Evolutionary conservation across 2,888 invertebrate species (phyloP).

Genomic region (Linnaemya vulpina): DNA sequence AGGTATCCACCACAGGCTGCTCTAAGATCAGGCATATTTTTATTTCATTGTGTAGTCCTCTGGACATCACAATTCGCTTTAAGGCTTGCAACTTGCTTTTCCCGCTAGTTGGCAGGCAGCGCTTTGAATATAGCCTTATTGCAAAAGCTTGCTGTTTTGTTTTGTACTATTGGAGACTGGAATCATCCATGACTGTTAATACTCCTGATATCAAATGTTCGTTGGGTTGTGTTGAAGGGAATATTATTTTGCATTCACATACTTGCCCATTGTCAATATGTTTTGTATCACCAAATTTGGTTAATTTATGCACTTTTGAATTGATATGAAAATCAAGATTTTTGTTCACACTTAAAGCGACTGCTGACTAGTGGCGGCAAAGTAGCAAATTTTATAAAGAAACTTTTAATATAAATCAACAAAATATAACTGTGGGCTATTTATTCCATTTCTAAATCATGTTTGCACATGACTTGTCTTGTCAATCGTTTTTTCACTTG

Average conservation of each 20-base stretch:
- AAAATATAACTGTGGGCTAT: constrained; percentile 60
- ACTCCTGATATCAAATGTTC: background rate
- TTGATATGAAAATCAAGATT: constrained; percentile 30
- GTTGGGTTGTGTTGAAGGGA: background rate
- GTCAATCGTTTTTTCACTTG: constrained; percentile 7
- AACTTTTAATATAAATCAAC: constrained; percentile 47
- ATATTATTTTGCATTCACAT: background rate
- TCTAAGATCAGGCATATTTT: too few relatives aligned
- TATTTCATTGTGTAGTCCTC: too few relatives aligned
- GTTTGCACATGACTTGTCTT: constrained; percentile 42
- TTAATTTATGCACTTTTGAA: constrained; percentile 68
- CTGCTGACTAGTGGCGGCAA: constrained; percentile 23
- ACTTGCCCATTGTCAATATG: constrained; percentile 60
- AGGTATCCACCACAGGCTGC: too few relatives aligned
- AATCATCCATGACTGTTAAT: too few relatives aligned
- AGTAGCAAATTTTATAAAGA: constrained; percentile 23
- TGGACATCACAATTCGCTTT: too few relatives aligned
- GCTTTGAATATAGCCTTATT: too few relatives aligned
- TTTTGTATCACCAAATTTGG: constrained; percentile 65
- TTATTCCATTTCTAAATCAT: constrained; percentile 53
- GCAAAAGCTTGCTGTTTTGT: too few relatives aligned
- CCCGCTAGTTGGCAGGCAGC: too few relatives aligned
- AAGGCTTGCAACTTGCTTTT: too few relatives aligned
- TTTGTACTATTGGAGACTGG: too few relatives aligned
- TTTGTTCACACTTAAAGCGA: constrained; percentile 23